Evolutionary conservation across 2,113 vertebrate genomes (phyloP), one percentile per base, ranked within the genome.

Genomic region (Sterrhoptilus dennistouni): DNA sequence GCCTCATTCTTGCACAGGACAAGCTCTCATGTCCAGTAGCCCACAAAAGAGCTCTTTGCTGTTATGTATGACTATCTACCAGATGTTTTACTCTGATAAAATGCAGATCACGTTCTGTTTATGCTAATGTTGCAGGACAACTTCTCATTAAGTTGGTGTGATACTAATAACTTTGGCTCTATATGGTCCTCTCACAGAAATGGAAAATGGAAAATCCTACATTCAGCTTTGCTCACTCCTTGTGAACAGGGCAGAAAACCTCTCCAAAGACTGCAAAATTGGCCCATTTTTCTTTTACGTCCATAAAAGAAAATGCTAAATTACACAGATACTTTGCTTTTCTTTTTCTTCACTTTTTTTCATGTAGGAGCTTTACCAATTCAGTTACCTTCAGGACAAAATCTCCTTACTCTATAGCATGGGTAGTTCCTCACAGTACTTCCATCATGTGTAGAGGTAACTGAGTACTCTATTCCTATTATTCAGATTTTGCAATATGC

Each of bases 31-130:
- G 12, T 54, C 29, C 42, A 66, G 6, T 9, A 65, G 2, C 5
- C 12, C 27, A 70, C 14, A 56, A 31, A 83, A 63, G 18, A 45
- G 9, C 1, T 53, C 15, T 72, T 63, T 50, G 8, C 11, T 11
- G 18, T 69, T 52, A 31, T 0, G 0, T 45, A 17, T 1, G 21
- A 6, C 29, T 59, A 24, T 36, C 17, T 61, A 40, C 14, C 17
- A 52, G 31, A 31, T 44, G 13, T 17, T 84, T 66, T 47, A 71
- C 22, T 12, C 17, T 52, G 31, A 71, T 22, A 0, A 0, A 49
- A 90, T 24, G 5, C 15, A 49, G 9, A 40, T 84, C 29, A 21
- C 0, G 21, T 71, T 91, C 18, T 63, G 8, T 54, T 77, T 52
- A 66, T 42, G 6, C 27, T 47, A 38, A 11, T 5, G 5, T 22